A percentile compares a stretch with the other conserved stretches of the same genome.
Conservation (phyloP, 2,888 invertebrate species). For the Trissonchulus latispiculum region DNA sequence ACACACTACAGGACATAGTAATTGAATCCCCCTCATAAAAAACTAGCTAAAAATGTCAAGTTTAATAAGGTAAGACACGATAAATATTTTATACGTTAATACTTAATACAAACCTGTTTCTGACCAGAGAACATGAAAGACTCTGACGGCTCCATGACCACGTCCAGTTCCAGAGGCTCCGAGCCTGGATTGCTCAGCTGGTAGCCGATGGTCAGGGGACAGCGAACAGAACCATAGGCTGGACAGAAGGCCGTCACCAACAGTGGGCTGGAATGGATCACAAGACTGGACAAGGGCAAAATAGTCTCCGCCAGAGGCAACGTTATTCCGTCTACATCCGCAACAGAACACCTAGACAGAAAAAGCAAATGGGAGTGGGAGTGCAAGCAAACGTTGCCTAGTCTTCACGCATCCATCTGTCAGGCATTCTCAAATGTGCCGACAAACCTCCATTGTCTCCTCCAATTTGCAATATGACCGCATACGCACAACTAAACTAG, state of each 20-base stretch:
- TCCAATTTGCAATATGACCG: too few species aligned
- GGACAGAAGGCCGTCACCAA: constrained; percentile 4
- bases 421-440: too few species aligned
- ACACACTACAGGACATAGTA: too few species aligned
- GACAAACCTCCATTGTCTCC: too few species aligned
- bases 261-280: constrained; percentile 14
- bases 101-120: constrained; percentile 20
- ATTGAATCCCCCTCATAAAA: too few species aligned
- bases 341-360: too few species aligned
- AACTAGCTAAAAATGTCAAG: too few species aligned
- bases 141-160: constrained; percentile 18
- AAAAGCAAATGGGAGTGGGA: too few species aligned
- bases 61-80: background rate
- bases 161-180: constrained; percentile 11
- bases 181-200: constrained; percentile 9
- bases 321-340: too few species aligned
- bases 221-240: constrained; percentile 14
- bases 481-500: too few species aligned
- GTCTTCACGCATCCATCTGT: too few species aligned
- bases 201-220: constrained; percentile 10
- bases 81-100: background rate
- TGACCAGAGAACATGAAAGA: constrained; percentile 24
- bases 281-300: background rate
- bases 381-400: too few species aligned
- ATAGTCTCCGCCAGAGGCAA: background rate